Evolutionary conservation across 2,797 vertebrate genomes (phyloP), one percentile per base, ranked within the genome.

Genomic region (Sebastes diaconus): DNA sequence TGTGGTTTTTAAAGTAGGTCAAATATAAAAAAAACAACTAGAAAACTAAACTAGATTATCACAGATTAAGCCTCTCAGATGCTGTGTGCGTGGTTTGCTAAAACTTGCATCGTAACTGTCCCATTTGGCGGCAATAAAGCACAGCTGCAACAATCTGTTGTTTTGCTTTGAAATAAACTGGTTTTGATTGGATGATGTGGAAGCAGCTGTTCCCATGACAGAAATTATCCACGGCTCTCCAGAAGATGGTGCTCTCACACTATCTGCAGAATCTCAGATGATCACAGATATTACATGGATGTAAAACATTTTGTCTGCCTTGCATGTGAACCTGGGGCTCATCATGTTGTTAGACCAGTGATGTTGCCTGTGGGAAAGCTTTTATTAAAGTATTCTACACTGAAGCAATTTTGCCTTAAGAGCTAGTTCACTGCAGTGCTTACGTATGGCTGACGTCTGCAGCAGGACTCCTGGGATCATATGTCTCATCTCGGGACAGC

Each of bases 221-320:
- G 22, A 30, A 36, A 39, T 9, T 2, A 63, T 64, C 55, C 20
- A n/a, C 4, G 0, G 16, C 10, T 84, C 27, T 83, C 91, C 91
- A 91, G 84, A 63, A 92, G 90, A 79, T 88, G 92, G 86, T 63
- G 84, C 91, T 74, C 36, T 86, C 52, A 55, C 55, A 9, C 55
- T 42, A 5, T 22, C 10, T 30, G 52, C 25, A 32, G 1, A 18
- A 27, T 64, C 27, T 67, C 54, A 61, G 60, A 29, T 60, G 54
- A 81, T 73, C 6, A 27, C 3, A 27, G 29, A 58, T 6, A 57
- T 76, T 68, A 67, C 18, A 16, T 20, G 4, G 3, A 25, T 52
- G 25, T 67, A 42, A 46, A 71, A 30, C n/a, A 5, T 76, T 27
- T 12, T 22, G 12, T 54, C 32, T 46, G 20, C 25, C 32, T 79